Conservation (phyloP, 2,797 vertebrate genomes). For the Ctenochaetus hawaiiensis region DNA sequence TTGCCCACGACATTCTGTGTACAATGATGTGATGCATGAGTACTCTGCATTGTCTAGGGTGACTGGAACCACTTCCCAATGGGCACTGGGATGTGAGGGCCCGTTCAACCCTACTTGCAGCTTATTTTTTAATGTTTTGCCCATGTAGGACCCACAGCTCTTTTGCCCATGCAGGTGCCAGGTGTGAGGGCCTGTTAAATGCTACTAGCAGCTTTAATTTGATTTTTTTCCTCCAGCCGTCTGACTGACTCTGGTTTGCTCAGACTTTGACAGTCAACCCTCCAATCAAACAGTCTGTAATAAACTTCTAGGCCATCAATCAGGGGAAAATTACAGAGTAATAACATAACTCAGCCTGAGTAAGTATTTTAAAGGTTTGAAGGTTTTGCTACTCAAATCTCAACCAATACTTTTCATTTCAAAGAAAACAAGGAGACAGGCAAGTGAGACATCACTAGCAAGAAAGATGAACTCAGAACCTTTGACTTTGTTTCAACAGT, state of each 20-base stretch:
- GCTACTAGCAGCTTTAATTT: neutral
- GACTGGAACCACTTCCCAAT: too few species aligned
- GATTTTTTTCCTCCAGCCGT: constrained; percentile 44
- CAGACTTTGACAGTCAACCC: constrained; percentile 51
- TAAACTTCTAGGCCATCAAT: constrained; percentile 55
- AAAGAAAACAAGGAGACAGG: too few species aligned
- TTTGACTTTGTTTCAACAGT: neutral
- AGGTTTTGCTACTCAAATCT: constrained; percentile 10
- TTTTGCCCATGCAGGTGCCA: too few species aligned
- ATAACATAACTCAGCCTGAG: constrained; percentile 36
- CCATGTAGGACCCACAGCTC: too few species aligned
- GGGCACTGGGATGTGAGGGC: too few species aligned
- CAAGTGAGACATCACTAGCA: constrained; percentile 1
- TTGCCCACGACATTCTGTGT: too few species aligned
- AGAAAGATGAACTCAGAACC: neutral
- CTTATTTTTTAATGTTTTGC: too few species aligned
- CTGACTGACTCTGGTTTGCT: constrained; percentile 34
- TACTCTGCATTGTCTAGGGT: too few species aligned
- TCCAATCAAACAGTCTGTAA: constrained; percentile 55
- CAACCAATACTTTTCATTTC: constrained; percentile 28
- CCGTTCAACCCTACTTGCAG: too few species aligned
- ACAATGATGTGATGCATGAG: too few species aligned
- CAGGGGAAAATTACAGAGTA: constrained; percentile 56
- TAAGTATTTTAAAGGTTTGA: constrained; percentile 34
- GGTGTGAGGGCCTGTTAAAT: too few species aligned